phyloP scores from a whole-genome alignment of 2,113 vertebrate genomes.

The Actenoides lindsayi region DNA sequence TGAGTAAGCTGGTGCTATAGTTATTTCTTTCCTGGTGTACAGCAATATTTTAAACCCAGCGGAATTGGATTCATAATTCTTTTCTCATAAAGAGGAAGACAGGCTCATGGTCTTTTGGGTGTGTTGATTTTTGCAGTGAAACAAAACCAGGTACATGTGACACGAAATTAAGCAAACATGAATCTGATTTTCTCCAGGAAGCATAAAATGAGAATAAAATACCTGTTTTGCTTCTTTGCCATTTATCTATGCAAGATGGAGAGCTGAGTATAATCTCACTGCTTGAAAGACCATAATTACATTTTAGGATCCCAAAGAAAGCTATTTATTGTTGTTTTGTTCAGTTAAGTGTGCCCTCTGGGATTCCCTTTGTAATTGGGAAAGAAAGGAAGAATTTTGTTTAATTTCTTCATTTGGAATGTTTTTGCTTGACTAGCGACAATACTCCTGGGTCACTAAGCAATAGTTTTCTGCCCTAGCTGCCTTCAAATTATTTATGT shows the following conservation, averaged over 20 bases:
- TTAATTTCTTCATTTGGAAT: slow-evolving; percentile 26
- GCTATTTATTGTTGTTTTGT: not conserved
- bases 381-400: slow-evolving; percentile 8
- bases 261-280: not conserved
- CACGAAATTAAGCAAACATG: not conserved
- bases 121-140: not conserved
- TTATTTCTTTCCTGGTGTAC: not conserved
- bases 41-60: not conserved
- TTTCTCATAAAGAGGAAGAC: not conserved
- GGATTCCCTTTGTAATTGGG: not conserved
- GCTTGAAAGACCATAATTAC: not conserved
- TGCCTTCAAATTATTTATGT: not conserved
- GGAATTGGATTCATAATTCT: not conserved
- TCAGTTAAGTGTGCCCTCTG: not conserved
- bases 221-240: not conserved
- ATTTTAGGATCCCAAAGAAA: not conserved
- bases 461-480: slow-evolving; percentile 14
- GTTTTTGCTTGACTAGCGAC: slow-evolving; percentile 10
- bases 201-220: not conserved
- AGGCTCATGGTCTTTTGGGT: not conserved
- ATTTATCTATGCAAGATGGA: not conserved
- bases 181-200: not conserved
- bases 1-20: not conserved
- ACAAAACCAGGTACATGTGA: not conserved
- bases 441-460: not conserved